A percentile compares a stretch with the other conserved stretches of the same genome.
These are phyloP conservation scores for Serilophus lunatus DNA, from an alignment of 2,113 vertebrate genomes.

Conservation along the genomic window DNA sequence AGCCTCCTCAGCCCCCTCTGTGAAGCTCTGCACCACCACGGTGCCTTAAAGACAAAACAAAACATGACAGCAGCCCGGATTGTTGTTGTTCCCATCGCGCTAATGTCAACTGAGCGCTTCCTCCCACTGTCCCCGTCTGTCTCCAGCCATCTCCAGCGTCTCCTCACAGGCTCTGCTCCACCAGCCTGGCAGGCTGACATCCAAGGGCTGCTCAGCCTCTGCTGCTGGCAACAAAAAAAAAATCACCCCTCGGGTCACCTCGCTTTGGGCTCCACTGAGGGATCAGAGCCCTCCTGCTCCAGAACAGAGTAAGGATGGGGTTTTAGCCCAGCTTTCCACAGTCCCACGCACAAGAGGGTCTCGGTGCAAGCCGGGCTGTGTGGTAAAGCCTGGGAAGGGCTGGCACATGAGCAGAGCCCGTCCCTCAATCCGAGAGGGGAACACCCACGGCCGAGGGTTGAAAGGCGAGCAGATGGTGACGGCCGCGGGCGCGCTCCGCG, in stretches of 20 bases:
- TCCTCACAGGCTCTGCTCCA: background rate
- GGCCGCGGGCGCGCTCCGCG: background rate
- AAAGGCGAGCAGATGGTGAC: slow-evolving; percentile 41
- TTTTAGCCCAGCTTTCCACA: background rate
- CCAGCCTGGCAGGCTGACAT: background rate
- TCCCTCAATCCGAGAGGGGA: background rate
- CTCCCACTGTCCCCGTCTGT: background rate
- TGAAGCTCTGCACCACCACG: background rate
- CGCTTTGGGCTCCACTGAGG: background rate
- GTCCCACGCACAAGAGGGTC: background rate
- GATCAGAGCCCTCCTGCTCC: rapidly evolving
- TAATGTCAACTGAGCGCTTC: slow-evolving; percentile 40
- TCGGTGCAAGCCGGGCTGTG: background rate
- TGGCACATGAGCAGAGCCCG: background rate
- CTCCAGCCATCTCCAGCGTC: background rate
- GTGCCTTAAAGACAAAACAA: slow-evolving; percentile 57
- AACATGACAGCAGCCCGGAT: slow-evolving; percentile 26
- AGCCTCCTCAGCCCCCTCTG: background rate
- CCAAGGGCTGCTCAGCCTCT: background rate
- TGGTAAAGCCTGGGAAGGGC: background rate
- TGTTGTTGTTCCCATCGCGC: slow-evolving; percentile 32
- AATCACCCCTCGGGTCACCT: background rate
- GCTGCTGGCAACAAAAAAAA: background rate
- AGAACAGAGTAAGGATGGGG: background rate
- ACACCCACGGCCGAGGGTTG: background rate